Evolutionary conservation across 2,888 invertebrate genomes (phyloP), one percentile per base, ranked within the genome.

Genomic region (Hypercompe scribonia): DNA sequence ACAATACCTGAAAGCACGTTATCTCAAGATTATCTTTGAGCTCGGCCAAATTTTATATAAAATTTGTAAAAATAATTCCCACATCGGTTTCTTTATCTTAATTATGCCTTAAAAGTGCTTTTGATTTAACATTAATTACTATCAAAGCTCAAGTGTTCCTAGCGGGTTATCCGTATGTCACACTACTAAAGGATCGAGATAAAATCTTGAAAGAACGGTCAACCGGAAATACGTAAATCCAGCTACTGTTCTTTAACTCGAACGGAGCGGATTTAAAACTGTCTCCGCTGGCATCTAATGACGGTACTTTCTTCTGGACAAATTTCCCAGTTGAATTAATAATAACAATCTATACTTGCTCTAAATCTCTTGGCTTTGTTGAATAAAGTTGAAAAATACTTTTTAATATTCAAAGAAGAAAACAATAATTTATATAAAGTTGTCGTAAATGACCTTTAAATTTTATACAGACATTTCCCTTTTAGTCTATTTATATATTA

Each of bases 221-320:
- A 87, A 82, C 80, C 89, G 89, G 88, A 89, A 86, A 85, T 82
- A 87, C 86, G 86, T 86, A 86, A 88, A 86, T 87, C 86, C 82
- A 76, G 77, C 81, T 74, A 80, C 82, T 82, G 82, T 84, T 82
- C 79, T 81, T 83, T 82, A 82, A 84, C 86, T 85, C 78, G 80
- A 85, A 83, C 77, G 77, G 75, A 77, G 80, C 36, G 73, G 75
- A 77, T 74, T 86, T 84, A 78, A 81, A 82, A 80, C 78, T 75
- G 81, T 81, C 81, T 81, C 77, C 66, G 74, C 76, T 77, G 50
- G 71, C 67, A 78, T 75, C 78, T 78, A 78, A 82, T 82, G 80
- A 83, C 71, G 73, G 70, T 71, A 70, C 77, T 83, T 84, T 73
- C 77, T 65, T 72, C 71, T 75, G 76, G 75, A 80, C 72, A 70